Conservation (phyloP, 2,797 vertebrate genomes). For the Tokudaia tokunoshimensis region DNA sequence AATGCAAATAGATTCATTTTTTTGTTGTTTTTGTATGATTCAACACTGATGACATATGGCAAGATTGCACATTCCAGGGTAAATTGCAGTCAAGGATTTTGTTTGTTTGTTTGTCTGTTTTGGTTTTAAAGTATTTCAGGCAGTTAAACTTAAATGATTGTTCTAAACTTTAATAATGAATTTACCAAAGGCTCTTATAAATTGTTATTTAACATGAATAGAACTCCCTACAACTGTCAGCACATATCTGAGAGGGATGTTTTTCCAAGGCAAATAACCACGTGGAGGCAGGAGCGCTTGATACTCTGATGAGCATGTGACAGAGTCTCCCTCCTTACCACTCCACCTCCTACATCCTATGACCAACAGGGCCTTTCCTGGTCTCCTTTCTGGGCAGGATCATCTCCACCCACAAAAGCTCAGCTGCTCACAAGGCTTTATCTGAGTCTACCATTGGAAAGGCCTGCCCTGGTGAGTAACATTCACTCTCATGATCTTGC, state of each 20-base stretch:
- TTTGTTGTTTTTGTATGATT: not conserved
- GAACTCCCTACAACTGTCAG: not conserved
- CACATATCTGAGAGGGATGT: not conserved
- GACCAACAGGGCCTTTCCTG: not conserved
- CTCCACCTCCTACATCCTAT: not conserved
- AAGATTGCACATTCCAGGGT: not conserved
- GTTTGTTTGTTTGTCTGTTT: conserved; percentile 7
- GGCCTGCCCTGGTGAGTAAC: no score
- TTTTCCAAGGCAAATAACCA: not conserved
- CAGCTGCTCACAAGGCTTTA: not conserved
- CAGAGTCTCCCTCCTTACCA: rapidly evolving
- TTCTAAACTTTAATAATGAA: conserved; percentile 5
- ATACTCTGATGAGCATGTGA: not conserved
- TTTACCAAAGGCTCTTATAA: not conserved
- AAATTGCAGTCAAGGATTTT: conserved; percentile 6
- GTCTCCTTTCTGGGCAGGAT: not conserved
- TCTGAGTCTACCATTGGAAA: not conserved
- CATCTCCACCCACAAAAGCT: not conserved
- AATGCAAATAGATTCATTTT: conserved; percentile 38
- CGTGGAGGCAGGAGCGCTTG: rapidly evolving
- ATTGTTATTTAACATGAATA: not conserved
- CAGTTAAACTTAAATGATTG: conserved; percentile 39
- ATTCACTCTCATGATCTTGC: not conserved
- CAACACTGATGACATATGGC: not conserved
- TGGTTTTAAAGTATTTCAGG: conserved; percentile 32